Conservation (phyloP, 2,797 vertebrate species). For the Neomorphus geoffroyi region DNA sequence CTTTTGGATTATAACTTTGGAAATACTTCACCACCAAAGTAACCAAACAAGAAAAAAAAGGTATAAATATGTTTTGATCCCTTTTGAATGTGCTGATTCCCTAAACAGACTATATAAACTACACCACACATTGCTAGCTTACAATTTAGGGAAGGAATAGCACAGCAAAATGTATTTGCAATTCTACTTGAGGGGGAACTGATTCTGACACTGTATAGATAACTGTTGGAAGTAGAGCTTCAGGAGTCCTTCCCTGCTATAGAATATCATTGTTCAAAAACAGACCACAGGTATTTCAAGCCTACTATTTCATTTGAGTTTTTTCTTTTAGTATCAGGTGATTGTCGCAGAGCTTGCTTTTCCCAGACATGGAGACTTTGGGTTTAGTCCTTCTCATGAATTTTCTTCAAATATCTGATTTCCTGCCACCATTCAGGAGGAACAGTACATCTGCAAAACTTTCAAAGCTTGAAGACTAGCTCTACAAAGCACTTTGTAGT, state of each 20-base stretch:
- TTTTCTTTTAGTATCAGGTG: background rate
- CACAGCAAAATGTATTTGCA: background rate
- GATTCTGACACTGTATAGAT: background rate
- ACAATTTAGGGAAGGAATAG: background rate
- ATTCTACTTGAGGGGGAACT: background rate
- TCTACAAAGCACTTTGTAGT: background rate
- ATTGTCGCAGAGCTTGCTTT: background rate
- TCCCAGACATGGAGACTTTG: background rate
- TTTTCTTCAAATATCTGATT: background rate
- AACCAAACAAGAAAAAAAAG: background rate
- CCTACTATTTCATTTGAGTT: background rate
- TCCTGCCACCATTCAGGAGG: background rate
- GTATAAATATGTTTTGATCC: background rate
- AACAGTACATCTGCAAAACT: background rate
- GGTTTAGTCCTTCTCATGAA: background rate
- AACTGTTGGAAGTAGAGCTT: background rate
- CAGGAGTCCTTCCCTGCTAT: background rate
- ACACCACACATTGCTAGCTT: background rate
- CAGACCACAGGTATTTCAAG: background rate
- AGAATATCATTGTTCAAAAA: background rate
- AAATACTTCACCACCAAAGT: conserved; percentile 1
- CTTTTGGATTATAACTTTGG: conserved; percentile 1
- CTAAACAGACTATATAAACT: background rate
- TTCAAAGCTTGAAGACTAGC: background rate
- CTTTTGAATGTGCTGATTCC: background rate